Base-by-base conservation (phyloP, 2,888 invertebrate genomes). In the Girardia tigrina region DNA sequence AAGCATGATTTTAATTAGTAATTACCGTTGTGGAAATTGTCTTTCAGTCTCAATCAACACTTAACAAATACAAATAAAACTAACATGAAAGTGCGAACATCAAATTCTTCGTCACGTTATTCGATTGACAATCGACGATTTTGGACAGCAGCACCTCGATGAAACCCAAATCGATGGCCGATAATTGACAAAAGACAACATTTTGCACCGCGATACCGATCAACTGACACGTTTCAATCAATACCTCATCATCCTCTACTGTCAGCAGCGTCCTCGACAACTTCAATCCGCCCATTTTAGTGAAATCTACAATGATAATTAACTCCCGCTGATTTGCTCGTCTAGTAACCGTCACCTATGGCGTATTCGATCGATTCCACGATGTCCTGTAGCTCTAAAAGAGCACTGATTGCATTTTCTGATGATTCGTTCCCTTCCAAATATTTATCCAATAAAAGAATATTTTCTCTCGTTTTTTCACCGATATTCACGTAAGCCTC, bases 301-400 rank as follows among this genome's bases (percentile, higher is more conserved):
- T 56, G 23, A 56, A 56, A 56, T 56, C 56, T 56, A 56, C n/a
- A 56, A 36, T 12, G n/a, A n/a, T n/a, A n/a, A n/a, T n/a, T n/a
- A n/a, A n/a, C n/a, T n/a, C n/a, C n/a, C n/a, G n/a, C n/a, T n/a
- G n/a, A n/a, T n/a, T n/a, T n/a, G n/a, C n/a, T n/a, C n/a, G n/a
- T n/a, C n/a, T n/a, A n/a, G n/a, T n/a, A n/a, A n/a, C n/a, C n/a
- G 16, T 36, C 16, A 36, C 36, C 36, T 36, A 12, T 36, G 16
- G 36, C 36, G 16, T 36, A 36, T 12, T 36, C 36, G 8, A 36
- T 36, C 8, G 8, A 16, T 36, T 36, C 36, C 8, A 16, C n/a
- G n/a, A n/a, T 36, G 16, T 36, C 36, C 16, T 36, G 12, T 36
- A 36, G 16, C 16, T 36, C 36, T 36, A 12, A 8, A 36, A 36